Evolutionary conservation across 2,113 vertebrate genomes (phyloP), one percentile per base, ranked within the genome.

Genomic region (Manacus vitellinus): DNA sequence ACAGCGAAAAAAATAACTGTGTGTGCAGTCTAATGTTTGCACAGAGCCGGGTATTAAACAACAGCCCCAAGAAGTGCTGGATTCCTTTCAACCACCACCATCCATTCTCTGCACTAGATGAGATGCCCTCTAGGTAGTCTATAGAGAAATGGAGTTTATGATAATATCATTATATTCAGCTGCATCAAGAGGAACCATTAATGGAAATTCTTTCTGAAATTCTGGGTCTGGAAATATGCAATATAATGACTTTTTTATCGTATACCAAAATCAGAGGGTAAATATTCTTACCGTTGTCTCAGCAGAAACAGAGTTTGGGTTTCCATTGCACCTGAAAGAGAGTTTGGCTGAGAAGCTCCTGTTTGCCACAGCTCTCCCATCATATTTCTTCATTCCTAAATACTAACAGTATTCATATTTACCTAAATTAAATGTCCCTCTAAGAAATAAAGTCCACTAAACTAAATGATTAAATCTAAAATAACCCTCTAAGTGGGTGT

Each of bases 271-370:
- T 21, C 63, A 61, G 13, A 49, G 44, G 6, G 17, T 46, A 80
- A 85, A 35, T 9, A 39, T 62, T 71, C n/a, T n/a, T n/a, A 37
- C 33, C 23, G 8, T 16, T 46, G 11, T 41, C 80, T 86, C 43
- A 74, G 54, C 11, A 77, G 51, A 41, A 83, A 35, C 9, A 33
- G 49, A 82, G 17, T 41, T 51, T 66, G 43, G 13, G 43, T 52
- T 66, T 41, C 43, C 46, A 33, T 6, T 0, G 0, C 22, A 90
- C 12, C 28, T 46, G 28, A 52, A 24, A 6, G 6, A 8, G 6
- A 85, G 28, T 77, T 18, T 67, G 72, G 23, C 30, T 21, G 7
- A 86, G 54, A 21, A 93, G 16, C 55, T 88, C 39, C 5, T 1
- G 2, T 8, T 6, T 55, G 11, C 33, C 51, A 88, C 43, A 65